A percentile compares a stretch with the other conserved stretches of the same genome.
Evolutionary conservation across 2,888 invertebrate genomes (phyloP).

Genomic region (Lochmaea capreae): DNA sequence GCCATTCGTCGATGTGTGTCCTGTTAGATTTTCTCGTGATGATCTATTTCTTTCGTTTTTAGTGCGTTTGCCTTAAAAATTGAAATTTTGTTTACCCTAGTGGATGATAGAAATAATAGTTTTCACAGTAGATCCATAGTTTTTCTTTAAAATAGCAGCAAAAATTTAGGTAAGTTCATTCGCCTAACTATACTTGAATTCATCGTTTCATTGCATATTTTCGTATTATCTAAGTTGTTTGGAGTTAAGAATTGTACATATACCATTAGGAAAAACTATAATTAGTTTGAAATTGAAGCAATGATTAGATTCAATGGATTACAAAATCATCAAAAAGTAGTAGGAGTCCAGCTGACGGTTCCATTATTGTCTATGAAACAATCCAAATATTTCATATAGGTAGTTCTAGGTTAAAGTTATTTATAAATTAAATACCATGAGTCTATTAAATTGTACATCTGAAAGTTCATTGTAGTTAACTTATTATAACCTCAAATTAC

Average conservation of each 20-base stretch:
- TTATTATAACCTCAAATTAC: background rate
- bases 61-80: background rate
- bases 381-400: background rate
- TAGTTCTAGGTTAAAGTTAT: background rate
- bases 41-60: background rate
- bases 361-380: background rate
- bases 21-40: conserved; percentile 16
- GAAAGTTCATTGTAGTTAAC: background rate
- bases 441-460: background rate
- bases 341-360: background rate
- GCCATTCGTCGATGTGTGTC: conserved; percentile 33
- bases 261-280: background rate
- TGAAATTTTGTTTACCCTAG: background rate
- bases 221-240: background rate
- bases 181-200: background rate
- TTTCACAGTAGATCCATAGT: background rate
- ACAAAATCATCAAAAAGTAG: background rate
- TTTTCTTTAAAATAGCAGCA: background rate
- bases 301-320: background rate
- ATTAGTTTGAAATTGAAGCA: background rate
- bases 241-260: background rate
- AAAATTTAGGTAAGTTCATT: conserved; percentile 10
- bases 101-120: background rate
- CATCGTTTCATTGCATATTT: background rate
- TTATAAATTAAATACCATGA: background rate